Evolutionary conservation across 2,888 invertebrate genomes (phyloP).

Genomic region (Cotesia congregata): DNA sequence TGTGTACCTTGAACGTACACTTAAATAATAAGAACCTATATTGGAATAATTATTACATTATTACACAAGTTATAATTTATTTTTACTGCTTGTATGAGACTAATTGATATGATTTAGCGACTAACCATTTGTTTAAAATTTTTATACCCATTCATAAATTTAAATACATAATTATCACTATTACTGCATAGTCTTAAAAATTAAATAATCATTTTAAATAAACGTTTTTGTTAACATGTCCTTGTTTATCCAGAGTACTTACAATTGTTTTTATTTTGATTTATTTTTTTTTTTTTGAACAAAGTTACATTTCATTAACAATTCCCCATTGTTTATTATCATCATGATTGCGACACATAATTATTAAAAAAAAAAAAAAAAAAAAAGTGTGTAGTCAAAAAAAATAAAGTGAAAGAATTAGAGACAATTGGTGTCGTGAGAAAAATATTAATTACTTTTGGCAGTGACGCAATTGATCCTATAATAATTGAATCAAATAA

Average conservation of each 20-base stretch:
- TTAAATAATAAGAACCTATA: conserved; percentile 32
- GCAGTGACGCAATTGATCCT: conserved; percentile 44
- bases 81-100: background rate
- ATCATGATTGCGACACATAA: background rate
- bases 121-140: conserved; percentile 41
- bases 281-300: conserved; percentile 21
- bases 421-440: conserved; percentile 16
- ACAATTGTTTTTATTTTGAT: conserved; percentile 31
- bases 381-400: background rate
- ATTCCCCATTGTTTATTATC: conserved; percentile 30
- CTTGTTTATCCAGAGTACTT: conserved; percentile 32
- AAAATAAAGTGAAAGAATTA: background rate
- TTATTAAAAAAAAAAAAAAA: background rate
- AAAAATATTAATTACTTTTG: conserved; percentile 31
- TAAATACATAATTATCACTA: background rate
- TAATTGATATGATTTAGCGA: conserved; percentile 21
- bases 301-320: conserved; percentile 29
- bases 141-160: conserved; percentile 16
- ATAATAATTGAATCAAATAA: conserved; percentile 34
- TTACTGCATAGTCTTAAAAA: background rate
- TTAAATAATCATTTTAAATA: background rate
- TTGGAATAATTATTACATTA: conserved; percentile 8
- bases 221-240: conserved; percentile 8
- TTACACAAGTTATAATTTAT: conserved; percentile 1
- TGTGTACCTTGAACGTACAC: conserved; percentile 28